Percentiles rank a stretch among this genome's conserved stretches.
Evolutionary conservation across 2,797 vertebrate species (phyloP).

Genomic region (Mus spretus): DNA sequence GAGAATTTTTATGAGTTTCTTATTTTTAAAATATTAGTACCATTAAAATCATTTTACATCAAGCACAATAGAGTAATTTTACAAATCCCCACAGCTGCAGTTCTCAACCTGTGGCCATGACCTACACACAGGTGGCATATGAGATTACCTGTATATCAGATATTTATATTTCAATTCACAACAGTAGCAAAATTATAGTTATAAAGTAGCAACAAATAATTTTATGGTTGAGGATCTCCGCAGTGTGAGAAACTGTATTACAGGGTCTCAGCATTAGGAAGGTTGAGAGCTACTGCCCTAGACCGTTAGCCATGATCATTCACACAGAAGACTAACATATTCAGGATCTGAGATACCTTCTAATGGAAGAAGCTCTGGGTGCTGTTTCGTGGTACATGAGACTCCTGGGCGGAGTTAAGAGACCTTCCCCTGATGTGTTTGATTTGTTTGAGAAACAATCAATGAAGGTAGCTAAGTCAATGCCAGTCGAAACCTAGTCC

Average conservation of each 20-base stretch:
- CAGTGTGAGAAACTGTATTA: too few relatives aligned
- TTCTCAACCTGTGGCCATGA: background rate
- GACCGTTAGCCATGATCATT: background rate
- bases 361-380: background rate
- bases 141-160: background rate
- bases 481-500: background rate
- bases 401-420: background rate
- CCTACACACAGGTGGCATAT: background rate
- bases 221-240: background rate
- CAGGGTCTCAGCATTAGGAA: too few relatives aligned
- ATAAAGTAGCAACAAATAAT: background rate
- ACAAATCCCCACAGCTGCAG: background rate
- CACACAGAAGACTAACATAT: background rate
- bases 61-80: background rate
- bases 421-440: background rate
- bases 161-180: background rate
- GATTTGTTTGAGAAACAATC: background rate
- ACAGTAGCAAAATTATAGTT: background rate
- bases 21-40: background rate
- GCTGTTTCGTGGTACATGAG: background rate
- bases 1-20: background rate
- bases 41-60: slow-evolving; percentile 12
- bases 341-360: background rate
- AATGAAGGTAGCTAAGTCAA: background rate
- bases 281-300: background rate